A percentile compares a stretch with the other conserved stretches of the same genome.
These are phyloP conservation scores for Acanthosepion lycidas DNA, from an alignment of 2,888 invertebrate genomes.

Conservation along the genomic window DNA sequence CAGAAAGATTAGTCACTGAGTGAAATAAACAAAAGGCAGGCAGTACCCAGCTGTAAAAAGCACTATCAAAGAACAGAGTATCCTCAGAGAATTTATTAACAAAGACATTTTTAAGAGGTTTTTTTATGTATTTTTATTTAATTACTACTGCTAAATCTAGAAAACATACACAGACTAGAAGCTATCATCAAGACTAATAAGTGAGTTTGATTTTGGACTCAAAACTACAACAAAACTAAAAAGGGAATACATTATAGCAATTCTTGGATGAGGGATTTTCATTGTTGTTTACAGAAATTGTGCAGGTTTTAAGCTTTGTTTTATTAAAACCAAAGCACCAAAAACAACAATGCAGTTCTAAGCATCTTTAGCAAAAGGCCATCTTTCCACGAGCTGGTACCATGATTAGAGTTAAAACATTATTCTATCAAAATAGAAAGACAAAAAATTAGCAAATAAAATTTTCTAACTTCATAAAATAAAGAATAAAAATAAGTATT, in stretches of 20 bases:
- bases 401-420: neutral
- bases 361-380: neutral
- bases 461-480: neutral
- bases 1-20: neutral
- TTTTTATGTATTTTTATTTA: neutral
- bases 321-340: neutral
- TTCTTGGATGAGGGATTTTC: neutral
- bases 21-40: neutral
- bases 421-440: neutral
- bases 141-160: neutral
- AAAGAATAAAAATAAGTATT: neutral
- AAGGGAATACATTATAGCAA: neutral
- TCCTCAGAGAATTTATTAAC: neutral
- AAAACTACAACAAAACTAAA: neutral
- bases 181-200: neutral
- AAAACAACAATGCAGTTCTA: neutral
- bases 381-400: neutral
- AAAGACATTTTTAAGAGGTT: neutral
- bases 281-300: neutral
- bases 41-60: neutral
- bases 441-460: neutral
- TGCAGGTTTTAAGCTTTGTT: neutral
- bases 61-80: neutral
- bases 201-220: neutral
- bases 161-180: neutral